Conservation (phyloP, 2,888 invertebrate species). For the Hemicrepidius hirtus region DNA sequence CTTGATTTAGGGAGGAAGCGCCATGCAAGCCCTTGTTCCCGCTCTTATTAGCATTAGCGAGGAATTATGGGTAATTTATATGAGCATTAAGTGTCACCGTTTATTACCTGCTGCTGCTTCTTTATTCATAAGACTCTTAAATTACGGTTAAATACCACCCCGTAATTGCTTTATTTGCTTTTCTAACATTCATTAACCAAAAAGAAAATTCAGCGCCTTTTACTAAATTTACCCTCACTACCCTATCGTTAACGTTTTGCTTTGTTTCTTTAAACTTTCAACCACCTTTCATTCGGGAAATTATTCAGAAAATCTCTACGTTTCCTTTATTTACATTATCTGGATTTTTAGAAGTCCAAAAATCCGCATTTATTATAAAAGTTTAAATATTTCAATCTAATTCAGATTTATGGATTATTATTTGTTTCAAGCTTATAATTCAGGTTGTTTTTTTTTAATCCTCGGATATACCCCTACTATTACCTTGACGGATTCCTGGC, state of each 20-base stretch:
- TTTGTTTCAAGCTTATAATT: no score
- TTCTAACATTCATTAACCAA: conserved; percentile 43
- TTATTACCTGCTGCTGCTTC: conserved; percentile 53
- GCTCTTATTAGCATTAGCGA: conserved; percentile 59
- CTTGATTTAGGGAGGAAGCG: conserved; percentile 58
- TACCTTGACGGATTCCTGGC: no score
- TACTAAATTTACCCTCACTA: conserved; percentile 10
- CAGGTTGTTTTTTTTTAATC: no score
- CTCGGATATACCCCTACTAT: no score
- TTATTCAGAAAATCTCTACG: no score
- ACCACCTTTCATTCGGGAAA: neutral
- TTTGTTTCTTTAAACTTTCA: neutral
- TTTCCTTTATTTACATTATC: no score
- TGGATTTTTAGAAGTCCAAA: no score
- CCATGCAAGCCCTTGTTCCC: conserved; percentile 52
- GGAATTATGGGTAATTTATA: conserved; percentile 60
- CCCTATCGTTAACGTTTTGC: neutral
- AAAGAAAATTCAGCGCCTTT: conserved; percentile 43
- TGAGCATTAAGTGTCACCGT: conserved; percentile 57
- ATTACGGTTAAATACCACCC: conserved; percentile 48
- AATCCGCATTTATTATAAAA: no score
- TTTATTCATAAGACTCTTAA: conserved; percentile 55
- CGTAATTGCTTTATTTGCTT: conserved; percentile 51
- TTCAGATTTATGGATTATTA: no score
- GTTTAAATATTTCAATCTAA: no score